These are phyloP conservation scores for Elephas maximus DNA, from an alignment of 2,113 vertebrate species.

Conservation along the genomic window DNA sequence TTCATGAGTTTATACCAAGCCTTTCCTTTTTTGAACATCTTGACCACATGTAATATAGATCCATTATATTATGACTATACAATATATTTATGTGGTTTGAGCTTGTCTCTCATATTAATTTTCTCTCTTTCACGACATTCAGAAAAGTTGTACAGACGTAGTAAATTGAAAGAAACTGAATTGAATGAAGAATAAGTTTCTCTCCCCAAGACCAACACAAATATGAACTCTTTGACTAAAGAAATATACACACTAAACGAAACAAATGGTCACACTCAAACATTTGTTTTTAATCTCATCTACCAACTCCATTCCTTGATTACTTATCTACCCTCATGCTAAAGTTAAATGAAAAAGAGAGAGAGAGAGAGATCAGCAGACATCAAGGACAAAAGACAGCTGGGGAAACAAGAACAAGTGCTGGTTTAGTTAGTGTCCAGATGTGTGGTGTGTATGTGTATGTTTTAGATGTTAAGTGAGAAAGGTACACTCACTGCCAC, in stretches of 20 bases:
- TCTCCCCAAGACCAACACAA: neutral
- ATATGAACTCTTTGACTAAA: neutral
- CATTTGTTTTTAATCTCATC: neutral
- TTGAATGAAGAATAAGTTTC: neutral
- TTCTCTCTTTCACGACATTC: neutral
- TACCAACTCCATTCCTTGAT: neutral
- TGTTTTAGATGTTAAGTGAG: neutral
- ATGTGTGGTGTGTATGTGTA: neutral
- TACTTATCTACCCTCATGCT: neutral
- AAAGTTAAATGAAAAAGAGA: neutral
- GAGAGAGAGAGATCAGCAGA: neutral
- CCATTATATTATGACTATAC: neutral
- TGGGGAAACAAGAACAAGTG: neutral
- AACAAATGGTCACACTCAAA: neutral
- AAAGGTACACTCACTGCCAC: neutral
- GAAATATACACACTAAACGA: neutral
- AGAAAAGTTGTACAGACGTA: neutral
- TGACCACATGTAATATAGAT: neutral
- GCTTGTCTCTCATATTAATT: neutral
- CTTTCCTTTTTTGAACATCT: neutral
- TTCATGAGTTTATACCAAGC: neutral
- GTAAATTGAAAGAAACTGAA: neutral
- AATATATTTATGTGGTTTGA: neutral
- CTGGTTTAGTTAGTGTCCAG: rapidly evolving
- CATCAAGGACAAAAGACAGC: neutral